Base-by-base conservation (phyloP, 2,113 vertebrate species). In the Picathartes gymnocephalus region DNA sequence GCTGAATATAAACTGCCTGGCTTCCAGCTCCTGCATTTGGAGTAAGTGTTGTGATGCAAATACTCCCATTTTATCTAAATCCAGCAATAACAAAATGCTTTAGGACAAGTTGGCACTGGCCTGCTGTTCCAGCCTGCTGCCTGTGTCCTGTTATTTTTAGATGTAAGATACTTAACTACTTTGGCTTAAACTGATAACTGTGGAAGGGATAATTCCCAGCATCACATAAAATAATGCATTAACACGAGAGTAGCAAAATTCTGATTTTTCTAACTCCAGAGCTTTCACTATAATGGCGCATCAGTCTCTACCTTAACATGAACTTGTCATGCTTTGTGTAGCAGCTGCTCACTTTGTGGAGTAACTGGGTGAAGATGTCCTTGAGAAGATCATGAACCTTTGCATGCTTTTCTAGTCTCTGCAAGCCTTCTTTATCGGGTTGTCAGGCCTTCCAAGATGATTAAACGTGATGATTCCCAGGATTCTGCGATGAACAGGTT, bases 141-240 rank as follows among this genome's bases (percentile, higher is more conserved):
- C 24, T 64, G 33, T 73, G 60, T 77, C 65, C 64, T 68, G 60
- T 70, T 96, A 96, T 95, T 90, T 95, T 92, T 96, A 94, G 88
- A 74, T 21, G 21, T 96, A 96, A 97, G 94, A 61, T 77, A 65
- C 93, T 96, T 96, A 96, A 86, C 87, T 90, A 5, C 92, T 96
- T 83, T 81, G 88, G 76, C 90, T 93, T 96, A 96, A 88, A 86
- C 60, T 58, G 54, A 3, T 92, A 68, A 71, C 81, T 57, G 19
- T 79, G 40, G 69, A 79, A 82, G 40, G n/a, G 84, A 95, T 96
- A 91, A 93, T 92, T 95, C 91, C 82, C 50, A 66, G 51, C 65
- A 53, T 83, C 40, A 12, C 13, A 30, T 21, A 40, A 85, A 95
- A 79, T 74, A 76, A 87, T 79, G 83, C 13, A 68, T 77, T 81